Conservation (phyloP, 2,113 vertebrate species). For the Petrocephalus microphthalmus region DNA sequence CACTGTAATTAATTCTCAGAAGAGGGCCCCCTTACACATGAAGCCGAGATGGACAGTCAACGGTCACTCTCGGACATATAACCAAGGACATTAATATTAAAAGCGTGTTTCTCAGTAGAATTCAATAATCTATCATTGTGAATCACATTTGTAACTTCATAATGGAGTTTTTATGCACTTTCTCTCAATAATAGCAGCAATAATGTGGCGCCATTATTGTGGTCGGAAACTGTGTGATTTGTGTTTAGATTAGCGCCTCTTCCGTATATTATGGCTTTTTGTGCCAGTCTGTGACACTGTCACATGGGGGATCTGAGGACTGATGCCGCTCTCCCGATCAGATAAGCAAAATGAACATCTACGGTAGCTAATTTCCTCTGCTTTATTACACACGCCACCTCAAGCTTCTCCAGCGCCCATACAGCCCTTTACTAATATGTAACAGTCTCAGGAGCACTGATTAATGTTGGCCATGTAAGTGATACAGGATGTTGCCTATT, state of each 20-base stretch:
- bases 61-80: neutral
- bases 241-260: neutral
- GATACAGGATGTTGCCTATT: constrained; percentile 7
- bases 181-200: neutral
- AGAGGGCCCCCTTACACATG: neutral
- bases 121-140: neutral
- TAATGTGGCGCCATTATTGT: neutral
- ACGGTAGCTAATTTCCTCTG: constrained; percentile 1
- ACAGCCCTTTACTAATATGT: neutral
- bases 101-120: neutral
- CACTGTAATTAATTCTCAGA: neutral
- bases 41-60: neutral
- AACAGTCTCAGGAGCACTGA: neutral
- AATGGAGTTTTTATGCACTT: neutral
- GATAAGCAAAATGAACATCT: neutral
- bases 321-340: neutral
- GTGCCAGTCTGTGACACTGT: neutral
- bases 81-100: constrained; percentile 1
- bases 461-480: constrained; percentile 2
- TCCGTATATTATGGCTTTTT: neutral
- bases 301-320: neutral
- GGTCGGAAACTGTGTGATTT: neutral
- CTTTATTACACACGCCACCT: neutral
- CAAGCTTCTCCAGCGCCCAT: neutral
- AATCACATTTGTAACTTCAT: neutral